Base-by-base conservation (phyloP, 1,140 invertebrate genomes). In the Cydia amplana region DNA sequence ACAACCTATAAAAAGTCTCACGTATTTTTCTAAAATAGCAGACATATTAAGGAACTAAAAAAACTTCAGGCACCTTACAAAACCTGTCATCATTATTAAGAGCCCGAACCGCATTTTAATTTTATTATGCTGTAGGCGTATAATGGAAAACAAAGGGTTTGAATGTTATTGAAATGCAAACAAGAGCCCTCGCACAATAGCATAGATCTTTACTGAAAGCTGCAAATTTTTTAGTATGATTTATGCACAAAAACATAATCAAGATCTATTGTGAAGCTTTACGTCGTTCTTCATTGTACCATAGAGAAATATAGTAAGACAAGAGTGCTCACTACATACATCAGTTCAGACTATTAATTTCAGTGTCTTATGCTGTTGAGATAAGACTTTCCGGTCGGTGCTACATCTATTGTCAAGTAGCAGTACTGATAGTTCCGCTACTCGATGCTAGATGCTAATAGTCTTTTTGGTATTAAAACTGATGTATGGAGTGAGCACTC, bases 151-250 rank as follows among this genome's bases (percentile, higher is more conserved):
- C 76, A 82, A 79, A 78, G 75, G 65, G 55, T 73, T 76, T 80
- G 77, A 73, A 78, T 79, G 28, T 79, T 78, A 79, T 81, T 78
- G 78, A 78, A 74, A 77, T 79, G 78, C 75, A 81, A 78, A 81
- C 74, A 75, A 60, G 80, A 46, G 73, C 65, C 70, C 74, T 60
- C 72, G 60, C n/a, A 70, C 65, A 70, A 70, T 10, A 70, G 28
- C 65, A 18, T 70, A 36, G 65, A 70, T 70, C 65, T 40, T 70
- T 16, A 43, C 32, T 70, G 65, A 70, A 70, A 20, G 65, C 65
- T 32, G 65, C 65, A 36, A 70, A 10, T 36, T 70, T 70, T 40
- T 70, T 32, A 10, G n/a, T 18, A 70, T 40, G 16, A 70, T 20
- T 70, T 70, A 70, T 70, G 65, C 64, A 46, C 43, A 46, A 51